These are phyloP conservation scores for Lepidotrigona ventralis DNA, from an alignment of 1,140 invertebrate species.

Conservation along the genomic window DNA sequence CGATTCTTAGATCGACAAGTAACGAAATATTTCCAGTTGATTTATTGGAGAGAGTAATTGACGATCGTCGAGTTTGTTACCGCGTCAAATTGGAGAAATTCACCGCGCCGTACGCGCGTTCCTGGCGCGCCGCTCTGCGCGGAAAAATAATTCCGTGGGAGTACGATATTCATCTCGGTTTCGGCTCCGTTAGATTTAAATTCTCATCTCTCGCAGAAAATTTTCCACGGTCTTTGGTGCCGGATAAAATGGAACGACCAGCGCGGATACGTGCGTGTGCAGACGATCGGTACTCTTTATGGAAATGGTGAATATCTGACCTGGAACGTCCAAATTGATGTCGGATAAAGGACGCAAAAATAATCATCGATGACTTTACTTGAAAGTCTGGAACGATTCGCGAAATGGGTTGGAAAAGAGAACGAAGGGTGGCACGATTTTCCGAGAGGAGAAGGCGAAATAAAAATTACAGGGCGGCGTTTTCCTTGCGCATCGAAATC, in stretches of 20 bases:
- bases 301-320: not conserved
- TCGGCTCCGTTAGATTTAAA: not conserved
- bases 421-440: not conserved
- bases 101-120: not conserved
- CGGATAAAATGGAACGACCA: constrained; percentile 45
- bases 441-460: not conserved
- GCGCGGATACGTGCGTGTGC: constrained; percentile 4
- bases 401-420: not conserved
- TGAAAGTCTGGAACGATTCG: not conserved
- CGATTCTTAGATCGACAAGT: not conserved
- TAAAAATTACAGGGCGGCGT: not conserved
- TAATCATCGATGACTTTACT: not conserved
- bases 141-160: not conserved
- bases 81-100: not conserved
- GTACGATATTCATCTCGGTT: not conserved
- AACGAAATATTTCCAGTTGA: not conserved
- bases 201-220: constrained; percentile 49
- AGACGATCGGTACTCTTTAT: not conserved
- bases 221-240: constrained; percentile 45
- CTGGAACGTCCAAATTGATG: not conserved
- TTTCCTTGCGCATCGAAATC: not conserved
- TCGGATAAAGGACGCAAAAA: not conserved
- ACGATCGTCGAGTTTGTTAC: not conserved
- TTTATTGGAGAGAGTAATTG: not conserved
- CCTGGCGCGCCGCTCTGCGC: not conserved